Base-by-base conservation (phyloP, 2,113 vertebrate species). In the Aegithalos caudatus region DNA sequence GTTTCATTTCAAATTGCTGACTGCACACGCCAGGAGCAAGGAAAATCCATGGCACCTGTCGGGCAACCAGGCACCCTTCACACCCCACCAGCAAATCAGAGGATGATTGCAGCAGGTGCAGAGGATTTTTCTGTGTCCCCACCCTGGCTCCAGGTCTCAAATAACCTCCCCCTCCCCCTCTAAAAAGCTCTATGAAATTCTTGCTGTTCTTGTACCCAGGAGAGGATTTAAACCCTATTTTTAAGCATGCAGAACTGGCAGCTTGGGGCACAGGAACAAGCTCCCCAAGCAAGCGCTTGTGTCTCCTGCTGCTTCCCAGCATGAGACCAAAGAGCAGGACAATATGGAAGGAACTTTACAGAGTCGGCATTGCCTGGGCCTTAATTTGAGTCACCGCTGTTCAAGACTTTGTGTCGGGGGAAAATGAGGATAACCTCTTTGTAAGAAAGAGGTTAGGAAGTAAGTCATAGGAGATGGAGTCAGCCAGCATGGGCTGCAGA, bases 171-270 rank as follows among this genome's bases (percentile, higher is more conserved):
- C 73, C 57, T 58, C 53, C 21, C 9, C 42, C 17, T 16, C 20
- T 37, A 62, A 45, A 92, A 88, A 83, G 38, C 51, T 86, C 71
- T 90, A 25, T 14, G 22, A 93, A 81, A 88, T 90, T 81, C 85
- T 60, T 76, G 24, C 4, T 3, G 54, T 21, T 95, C 94, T 92
- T 70, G 70, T 56, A 80, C 66, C 62, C 76, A 80, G 71, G 35
- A 93, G 90, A 85, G 58, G 71, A 96, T 85, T 90, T 88, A 94
- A 96, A 77, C 62, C 74, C 93, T 95, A 93, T 95, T 96, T 96
- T 95, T 95, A 96, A 94, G 81, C 70, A 58, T 1, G n/a, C 51
- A 90, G 81, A 78, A 51, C 72, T 90, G 90, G 57, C 64, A 88
- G 72, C 56, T 54, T 78, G 31, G 94, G 64, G 69, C 73, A 89